These are phyloP conservation scores for Alfaro cultratus DNA, from an alignment of 2,797 vertebrate species.

Conservation along the genomic window DNA sequence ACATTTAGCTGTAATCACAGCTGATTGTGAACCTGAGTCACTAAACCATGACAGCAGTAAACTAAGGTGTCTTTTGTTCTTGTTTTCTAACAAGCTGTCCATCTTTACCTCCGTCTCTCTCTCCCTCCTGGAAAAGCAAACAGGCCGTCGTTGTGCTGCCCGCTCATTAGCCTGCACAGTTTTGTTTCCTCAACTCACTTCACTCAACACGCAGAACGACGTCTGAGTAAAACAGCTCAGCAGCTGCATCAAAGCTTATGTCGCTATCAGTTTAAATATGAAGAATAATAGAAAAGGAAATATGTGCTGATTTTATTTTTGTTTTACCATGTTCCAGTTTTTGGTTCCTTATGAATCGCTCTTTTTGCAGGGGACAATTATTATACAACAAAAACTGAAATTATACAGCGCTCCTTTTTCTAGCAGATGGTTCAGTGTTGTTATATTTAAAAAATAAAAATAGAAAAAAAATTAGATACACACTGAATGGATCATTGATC, in stretches of 20 bases:
- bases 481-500: background rate
- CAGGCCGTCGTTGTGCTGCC: conserved; percentile 50
- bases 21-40: conserved; percentile 43
- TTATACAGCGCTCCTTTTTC: background rate
- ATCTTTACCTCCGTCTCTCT: conserved; percentile 23
- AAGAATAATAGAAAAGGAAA: background rate
- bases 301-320: background rate
- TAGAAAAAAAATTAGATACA: background rate
- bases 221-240: background rate
- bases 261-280: background rate
- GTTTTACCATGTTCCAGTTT: background rate
- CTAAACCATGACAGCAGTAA: conserved; percentile 42
- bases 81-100: conserved; percentile 44
- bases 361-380: background rate
- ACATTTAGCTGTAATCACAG: conserved; percentile 41
- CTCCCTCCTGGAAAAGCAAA: conserved; percentile 62
- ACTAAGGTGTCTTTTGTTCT: conserved; percentile 42
- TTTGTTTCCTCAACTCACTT: conserved; percentile 55
- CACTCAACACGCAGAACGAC: conserved; percentile 12
- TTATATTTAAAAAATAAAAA: too few species aligned
- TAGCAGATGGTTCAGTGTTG: too few species aligned
- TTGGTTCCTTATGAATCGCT: background rate
- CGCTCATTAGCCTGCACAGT: conserved; percentile 55
- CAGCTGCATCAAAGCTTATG: conserved; percentile 16
- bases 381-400: background rate